These are phyloP conservation scores for Atopsyche davidsoni DNA, from an alignment of 1,140 invertebrate genomes.

Conservation along the genomic window DNA sequence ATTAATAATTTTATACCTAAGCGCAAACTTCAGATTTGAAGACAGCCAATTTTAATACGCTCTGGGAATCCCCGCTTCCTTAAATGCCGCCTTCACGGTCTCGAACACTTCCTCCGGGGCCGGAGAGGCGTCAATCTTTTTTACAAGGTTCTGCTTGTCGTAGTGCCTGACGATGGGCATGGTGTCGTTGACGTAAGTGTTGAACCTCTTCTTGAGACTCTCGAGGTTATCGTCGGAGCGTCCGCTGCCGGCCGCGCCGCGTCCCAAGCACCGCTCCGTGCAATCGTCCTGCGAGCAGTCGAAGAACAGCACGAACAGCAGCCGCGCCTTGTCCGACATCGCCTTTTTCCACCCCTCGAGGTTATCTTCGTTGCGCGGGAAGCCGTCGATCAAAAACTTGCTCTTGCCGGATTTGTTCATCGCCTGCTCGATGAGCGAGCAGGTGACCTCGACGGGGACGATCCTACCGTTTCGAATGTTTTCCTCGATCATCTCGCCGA, in stretches of 20 bases:
- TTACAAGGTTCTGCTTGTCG: constrained; percentile 64
- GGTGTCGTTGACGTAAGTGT: constrained; percentile 85
- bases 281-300: constrained; percentile 84
- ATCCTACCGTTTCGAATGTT: constrained; percentile 94
- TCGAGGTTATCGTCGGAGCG: constrained; percentile 93
- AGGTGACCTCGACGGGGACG: constrained; percentile 98
- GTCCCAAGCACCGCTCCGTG: constrained; percentile 72
- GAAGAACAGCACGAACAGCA: constrained; percentile 91
- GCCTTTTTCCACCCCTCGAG: constrained; percentile 88
- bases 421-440: constrained; percentile 81
- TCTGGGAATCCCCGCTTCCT: constrained; percentile 32
- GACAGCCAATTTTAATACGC: no score
- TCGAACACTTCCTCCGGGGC: constrained; percentile 65
- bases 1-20: no score
- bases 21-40: no score
- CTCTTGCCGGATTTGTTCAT: constrained; percentile 65
- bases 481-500: constrained; percentile 87
- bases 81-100: constrained; percentile 48
- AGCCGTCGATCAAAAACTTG: constrained; percentile 97
- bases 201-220: constrained; percentile 83
- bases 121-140: constrained; percentile 68
- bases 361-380: constrained; percentile 96
- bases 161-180: constrained; percentile 92
- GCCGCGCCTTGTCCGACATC: constrained; percentile 78
- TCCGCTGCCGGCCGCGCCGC: constrained; percentile 84